These are phyloP conservation scores for Trileptium ribeirensis DNA, from an alignment of 2,888 invertebrate species.

Conservation along the genomic window DNA sequence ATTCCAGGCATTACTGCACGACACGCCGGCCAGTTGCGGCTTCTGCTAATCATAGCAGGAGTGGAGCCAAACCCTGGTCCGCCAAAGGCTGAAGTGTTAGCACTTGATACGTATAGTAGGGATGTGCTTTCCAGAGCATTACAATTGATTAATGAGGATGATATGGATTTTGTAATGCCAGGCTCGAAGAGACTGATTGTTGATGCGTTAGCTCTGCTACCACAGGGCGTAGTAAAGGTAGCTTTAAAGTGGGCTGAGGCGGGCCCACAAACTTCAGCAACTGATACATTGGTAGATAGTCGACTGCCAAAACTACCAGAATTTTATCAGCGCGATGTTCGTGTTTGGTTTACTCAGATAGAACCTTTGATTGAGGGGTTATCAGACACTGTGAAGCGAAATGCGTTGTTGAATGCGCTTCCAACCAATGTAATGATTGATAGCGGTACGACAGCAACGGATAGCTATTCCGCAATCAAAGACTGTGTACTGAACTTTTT, in stretches of 20 bases:
- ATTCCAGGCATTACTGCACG: not conserved
- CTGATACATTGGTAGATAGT: not conserved
- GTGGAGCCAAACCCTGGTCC: not conserved
- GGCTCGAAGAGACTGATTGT: not conserved
- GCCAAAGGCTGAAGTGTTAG: not conserved
- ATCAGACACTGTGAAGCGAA: not conserved
- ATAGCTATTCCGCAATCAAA: not conserved
- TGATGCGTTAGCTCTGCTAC: not conserved
- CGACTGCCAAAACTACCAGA: not conserved
- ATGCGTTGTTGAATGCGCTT: not conserved
- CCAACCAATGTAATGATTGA: not conserved
- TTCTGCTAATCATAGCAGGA: not conserved
- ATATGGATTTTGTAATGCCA: not conserved
- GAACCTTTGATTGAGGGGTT: not conserved
- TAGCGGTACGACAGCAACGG: not conserved
- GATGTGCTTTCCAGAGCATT: not conserved
- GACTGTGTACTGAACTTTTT: not conserved
- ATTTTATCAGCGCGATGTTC: not conserved
- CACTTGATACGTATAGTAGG: not conserved
- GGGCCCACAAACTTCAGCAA: not conserved
- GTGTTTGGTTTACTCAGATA: not conserved
- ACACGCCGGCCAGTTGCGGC: not conserved
- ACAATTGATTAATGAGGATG: not conserved
- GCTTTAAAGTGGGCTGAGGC: not conserved
- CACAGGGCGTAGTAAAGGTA: not conserved